Evolutionary conservation across 2,888 invertebrate genomes (phyloP).

Genomic region (Ctenicera cuprea): DNA sequence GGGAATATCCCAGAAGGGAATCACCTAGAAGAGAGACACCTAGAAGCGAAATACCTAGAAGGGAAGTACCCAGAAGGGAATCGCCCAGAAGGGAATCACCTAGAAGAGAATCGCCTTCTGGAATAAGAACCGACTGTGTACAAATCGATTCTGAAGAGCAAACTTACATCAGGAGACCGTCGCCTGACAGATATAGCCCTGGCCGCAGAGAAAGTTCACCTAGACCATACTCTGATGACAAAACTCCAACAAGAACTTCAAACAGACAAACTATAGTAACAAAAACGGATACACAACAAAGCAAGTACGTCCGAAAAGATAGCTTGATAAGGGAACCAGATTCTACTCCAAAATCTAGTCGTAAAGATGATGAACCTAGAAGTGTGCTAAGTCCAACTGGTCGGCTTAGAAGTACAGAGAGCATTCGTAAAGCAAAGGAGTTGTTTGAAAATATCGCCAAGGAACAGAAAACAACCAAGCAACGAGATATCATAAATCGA

Average conservation of each 20-base stretch:
- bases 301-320: constrained; percentile 47
- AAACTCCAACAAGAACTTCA: constrained; percentile 62
- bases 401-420: constrained; percentile 76
- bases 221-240: constrained; percentile 48
- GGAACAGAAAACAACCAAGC: constrained; percentile 65
- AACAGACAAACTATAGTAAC: constrained; percentile 55
- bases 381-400: constrained; percentile 64
- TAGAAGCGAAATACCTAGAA: constrained; percentile 19
- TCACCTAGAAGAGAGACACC: constrained; percentile 4
- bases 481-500: constrained; percentile 73
- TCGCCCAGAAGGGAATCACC: constrained; percentile 18
- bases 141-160: constrained; percentile 60
- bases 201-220: constrained; percentile 45
- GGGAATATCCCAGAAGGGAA: constrained; percentile 27
- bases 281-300: constrained; percentile 26
- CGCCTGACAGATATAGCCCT: constrained; percentile 44
- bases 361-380: constrained; percentile 64
- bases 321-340: constrained; percentile 56
- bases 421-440: constrained; percentile 82
- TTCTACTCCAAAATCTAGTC: constrained; percentile 65
- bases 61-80: constrained; percentile 9
- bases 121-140: constrained; percentile 56
- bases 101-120: constrained; percentile 21
- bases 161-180: constrained; percentile 46
- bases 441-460: constrained; percentile 80